phyloP scores from a whole-genome alignment of 2,113 vertebrate species.

The Gavialis gangeticus region DNA sequence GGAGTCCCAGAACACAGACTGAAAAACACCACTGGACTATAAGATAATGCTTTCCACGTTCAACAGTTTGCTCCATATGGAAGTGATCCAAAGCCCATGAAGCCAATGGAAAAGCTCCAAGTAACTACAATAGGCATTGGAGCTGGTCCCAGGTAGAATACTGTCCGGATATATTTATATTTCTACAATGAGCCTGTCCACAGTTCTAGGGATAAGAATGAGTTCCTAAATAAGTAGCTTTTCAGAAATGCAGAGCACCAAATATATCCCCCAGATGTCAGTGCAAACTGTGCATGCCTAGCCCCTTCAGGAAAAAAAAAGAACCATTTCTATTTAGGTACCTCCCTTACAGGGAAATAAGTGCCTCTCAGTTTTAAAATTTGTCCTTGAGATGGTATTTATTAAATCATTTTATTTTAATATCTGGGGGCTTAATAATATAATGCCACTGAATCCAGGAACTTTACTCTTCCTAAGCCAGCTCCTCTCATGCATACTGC shows the following conservation, averaged over 20 bases:
- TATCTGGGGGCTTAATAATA: neutral
- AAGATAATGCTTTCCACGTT: no score
- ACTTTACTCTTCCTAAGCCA: neutral
- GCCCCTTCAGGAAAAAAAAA: neutral
- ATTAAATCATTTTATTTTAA: neutral
- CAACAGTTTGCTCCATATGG: neutral
- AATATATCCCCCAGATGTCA: neutral
- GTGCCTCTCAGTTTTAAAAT: neutral
- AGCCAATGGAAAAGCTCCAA: neutral
- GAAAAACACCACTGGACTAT: no score
- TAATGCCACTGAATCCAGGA: neutral
- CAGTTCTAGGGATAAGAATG: neutral
- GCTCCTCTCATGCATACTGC: neutral
- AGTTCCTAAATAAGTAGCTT: neutral
- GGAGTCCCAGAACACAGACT: no score
- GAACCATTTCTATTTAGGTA: neutral
- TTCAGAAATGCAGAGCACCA: neutral
- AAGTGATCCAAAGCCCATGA: neutral
- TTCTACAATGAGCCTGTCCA: neutral
- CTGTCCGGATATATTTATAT: neutral
- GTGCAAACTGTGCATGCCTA: neutral
- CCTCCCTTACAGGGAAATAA: rapidly evolving
- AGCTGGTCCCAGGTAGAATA: neutral
- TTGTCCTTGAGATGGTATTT: neutral
- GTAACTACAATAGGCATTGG: neutral